Evolutionary conservation across 2,888 invertebrate species (phyloP).

Genomic region (Monopis laevigella): DNA sequence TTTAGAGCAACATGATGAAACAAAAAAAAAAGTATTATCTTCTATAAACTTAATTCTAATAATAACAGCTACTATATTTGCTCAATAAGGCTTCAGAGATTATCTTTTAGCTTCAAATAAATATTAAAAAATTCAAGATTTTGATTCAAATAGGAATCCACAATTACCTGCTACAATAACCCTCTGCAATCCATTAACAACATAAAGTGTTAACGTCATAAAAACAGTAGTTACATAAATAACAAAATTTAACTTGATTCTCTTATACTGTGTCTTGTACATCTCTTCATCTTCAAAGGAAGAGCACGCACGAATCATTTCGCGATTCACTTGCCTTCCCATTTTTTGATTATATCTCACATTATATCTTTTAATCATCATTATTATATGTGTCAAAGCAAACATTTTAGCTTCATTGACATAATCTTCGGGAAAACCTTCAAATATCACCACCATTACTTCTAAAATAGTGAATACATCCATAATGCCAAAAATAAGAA

Average conservation of each 20-base stretch:
- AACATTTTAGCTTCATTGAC: constrained; percentile 46
- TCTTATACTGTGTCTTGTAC: not conserved
- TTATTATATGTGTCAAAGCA: constrained; percentile 45
- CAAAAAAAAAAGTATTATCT: too few relatives aligned
- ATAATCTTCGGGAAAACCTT: constrained; percentile 46
- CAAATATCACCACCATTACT: constrained; percentile 37
- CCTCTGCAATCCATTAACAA: constrained; percentile 6
- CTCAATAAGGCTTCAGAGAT: too few relatives aligned
- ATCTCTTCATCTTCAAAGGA: not conserved
- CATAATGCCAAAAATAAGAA: not conserved
- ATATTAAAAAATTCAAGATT: too few relatives aligned
- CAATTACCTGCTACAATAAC: not conserved
- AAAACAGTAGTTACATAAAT: not conserved
- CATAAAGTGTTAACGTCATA: not conserved
- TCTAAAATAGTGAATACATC: constrained; percentile 34
- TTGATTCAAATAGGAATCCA: too few relatives aligned
- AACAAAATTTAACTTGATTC: not conserved
- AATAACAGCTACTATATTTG: too few relatives aligned
- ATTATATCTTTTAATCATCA: constrained; percentile 42
- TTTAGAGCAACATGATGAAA: too few relatives aligned
- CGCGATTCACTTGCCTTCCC: constrained; percentile 34
- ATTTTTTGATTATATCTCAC: constrained; percentile 35
- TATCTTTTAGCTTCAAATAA: too few relatives aligned
- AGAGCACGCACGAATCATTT: constrained; percentile 37
- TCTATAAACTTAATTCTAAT: too few relatives aligned